A percentile compares a stretch with the other conserved stretches of the same genome.
Evolutionary conservation across 2,888 invertebrate species (phyloP).

Genomic region (Pelosia muscerda): DNA sequence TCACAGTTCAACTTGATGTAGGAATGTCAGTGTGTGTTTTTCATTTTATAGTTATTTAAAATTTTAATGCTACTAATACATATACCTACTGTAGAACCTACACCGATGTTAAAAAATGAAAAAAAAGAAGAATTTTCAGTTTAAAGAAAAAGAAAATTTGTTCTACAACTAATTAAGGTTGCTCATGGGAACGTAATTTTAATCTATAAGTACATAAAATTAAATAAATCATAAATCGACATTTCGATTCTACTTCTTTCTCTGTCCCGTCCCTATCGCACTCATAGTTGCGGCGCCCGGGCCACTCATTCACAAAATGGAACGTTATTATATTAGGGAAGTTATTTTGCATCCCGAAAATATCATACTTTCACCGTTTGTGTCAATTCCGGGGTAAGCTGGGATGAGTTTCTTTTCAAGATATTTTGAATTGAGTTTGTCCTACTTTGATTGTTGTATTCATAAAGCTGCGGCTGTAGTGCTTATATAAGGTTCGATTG

Average conservation of each 20-base stretch:
- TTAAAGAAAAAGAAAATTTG: no score
- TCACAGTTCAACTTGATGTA: background rate
- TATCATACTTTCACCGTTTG: conserved; percentile 37
- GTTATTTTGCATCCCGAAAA: conserved; percentile 49
- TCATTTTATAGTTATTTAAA: no score
- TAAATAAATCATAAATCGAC: conserved; percentile 25
- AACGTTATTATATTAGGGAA: conserved; percentile 51
- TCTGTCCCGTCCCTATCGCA: conserved; percentile 27
- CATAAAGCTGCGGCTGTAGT: background rate
- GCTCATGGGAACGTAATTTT: no score
- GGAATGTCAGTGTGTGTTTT: no score
- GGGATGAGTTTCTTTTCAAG: conserved; percentile 8
- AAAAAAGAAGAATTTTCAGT: no score
- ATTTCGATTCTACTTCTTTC: conserved; percentile 16
- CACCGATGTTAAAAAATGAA: no score
- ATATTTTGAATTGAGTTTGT: conserved; percentile 2
- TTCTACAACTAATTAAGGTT: no score
- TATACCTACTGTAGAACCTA: no score
- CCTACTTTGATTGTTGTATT: background rate
- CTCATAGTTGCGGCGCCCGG: conserved; percentile 44
- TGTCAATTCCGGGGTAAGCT: conserved; percentile 24
- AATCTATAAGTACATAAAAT: no score
- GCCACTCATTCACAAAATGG: conserved; percentile 47
- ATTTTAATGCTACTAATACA: no score
- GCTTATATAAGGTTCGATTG: background rate